Conservation (phyloP, 2,797 vertebrate genomes). For the Streptopelia turtur region DNA sequence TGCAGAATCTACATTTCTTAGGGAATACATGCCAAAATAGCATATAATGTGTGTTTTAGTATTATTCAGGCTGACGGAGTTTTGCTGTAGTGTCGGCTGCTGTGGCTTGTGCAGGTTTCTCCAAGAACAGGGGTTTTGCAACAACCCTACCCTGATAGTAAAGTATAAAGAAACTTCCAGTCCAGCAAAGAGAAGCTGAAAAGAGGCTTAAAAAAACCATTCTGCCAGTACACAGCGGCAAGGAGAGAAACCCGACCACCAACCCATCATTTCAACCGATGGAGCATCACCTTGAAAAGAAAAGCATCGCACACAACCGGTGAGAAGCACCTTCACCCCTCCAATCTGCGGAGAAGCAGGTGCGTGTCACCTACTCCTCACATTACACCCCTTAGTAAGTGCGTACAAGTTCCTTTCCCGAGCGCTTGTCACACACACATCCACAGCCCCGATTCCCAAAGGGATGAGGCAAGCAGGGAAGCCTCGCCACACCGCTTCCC, state of each 20-base stretch:
- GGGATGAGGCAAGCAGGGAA: background rate
- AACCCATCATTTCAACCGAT: background rate
- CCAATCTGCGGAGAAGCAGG: background rate
- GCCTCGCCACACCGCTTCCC: background rate
- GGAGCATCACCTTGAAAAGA: background rate
- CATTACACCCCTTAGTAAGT: accelerated
- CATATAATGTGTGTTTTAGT: background rate
- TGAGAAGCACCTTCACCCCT: background rate
- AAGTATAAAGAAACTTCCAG: slow-evolving; percentile 49
- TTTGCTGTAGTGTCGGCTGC: background rate
- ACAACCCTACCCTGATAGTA: background rate
- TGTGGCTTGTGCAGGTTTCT: background rate
- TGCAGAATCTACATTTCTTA: background rate
- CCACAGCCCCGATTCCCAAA: background rate
- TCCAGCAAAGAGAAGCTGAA: background rate
- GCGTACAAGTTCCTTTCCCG: background rate
- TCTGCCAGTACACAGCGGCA: background rate
- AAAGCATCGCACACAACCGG: background rate
- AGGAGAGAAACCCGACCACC: background rate
- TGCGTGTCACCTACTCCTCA: background rate
- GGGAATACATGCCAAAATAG: background rate
- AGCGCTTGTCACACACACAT: background rate
- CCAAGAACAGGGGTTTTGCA: background rate
- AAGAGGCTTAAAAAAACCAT: background rate
- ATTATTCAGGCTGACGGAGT: background rate